phyloP scores from a whole-genome alignment of 2,797 vertebrate genomes.

The Sebastes kiyomatsui region DNA sequence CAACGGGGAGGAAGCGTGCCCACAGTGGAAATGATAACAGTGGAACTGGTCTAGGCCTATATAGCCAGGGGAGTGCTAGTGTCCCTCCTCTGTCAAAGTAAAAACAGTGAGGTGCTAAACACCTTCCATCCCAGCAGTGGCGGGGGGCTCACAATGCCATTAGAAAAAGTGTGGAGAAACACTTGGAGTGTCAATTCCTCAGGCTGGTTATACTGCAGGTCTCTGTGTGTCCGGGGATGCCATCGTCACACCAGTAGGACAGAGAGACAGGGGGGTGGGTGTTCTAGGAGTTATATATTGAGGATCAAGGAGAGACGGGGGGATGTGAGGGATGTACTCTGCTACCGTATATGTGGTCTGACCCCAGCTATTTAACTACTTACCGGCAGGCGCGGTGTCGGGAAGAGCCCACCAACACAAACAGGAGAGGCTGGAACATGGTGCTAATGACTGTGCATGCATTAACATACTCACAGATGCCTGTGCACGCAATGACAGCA shows the following conservation, averaged over 20 bases:
- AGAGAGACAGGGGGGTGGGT: conserved; percentile 50
- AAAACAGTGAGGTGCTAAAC: conserved; percentile 86
- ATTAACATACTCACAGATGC: conserved; percentile 22
- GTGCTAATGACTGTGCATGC: conserved; percentile 30
- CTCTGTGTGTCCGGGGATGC: conserved; percentile 65
- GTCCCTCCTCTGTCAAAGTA: conserved; percentile 79
- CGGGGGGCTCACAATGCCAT: conserved; percentile 80
- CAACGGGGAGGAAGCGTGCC: conserved; percentile 57
- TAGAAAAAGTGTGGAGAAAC: conserved; percentile 80
- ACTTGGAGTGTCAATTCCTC: conserved; percentile 75
- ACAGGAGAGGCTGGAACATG: conserved; percentile 38
- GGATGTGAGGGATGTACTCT: conserved; percentile 46
- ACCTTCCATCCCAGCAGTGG: conserved; percentile 81
- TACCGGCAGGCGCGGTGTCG: conserved; percentile 44
- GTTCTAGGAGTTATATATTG: conserved; percentile 58
- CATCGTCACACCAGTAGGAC: conserved; percentile 48
- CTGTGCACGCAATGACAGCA: conserved; percentile 24
- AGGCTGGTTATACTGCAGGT: conserved; percentile 71
- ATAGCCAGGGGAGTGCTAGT: conserved; percentile 69
- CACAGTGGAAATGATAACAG: conserved; percentile 72
- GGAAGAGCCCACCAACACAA: conserved; percentile 59
- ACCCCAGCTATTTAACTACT: conserved; percentile 62
- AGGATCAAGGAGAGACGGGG: conserved; percentile 30
- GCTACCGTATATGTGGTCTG: conserved; percentile 51
- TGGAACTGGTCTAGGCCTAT: conserved; percentile 62